Percentiles rank a stretch among this genome's conserved stretches.
Conservation (phyloP, 2,888 invertebrate genomes). For the Phasia obesa region DNA sequence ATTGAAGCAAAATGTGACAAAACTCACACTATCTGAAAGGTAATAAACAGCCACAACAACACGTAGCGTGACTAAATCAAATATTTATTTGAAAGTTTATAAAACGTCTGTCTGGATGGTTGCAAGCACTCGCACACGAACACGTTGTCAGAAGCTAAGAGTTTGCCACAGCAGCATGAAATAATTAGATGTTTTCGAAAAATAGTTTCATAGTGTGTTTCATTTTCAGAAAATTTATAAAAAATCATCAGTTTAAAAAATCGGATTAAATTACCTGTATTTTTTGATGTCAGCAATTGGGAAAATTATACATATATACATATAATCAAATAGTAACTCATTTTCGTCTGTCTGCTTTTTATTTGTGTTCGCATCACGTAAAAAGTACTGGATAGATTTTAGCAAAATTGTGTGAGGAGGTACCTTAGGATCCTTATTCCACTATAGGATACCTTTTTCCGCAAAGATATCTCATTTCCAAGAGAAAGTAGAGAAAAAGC, state of each 20-base stretch:
- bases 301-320: neutral
- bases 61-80: slow-evolving; percentile 46
- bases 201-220: neutral
- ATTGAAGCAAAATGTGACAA: slow-evolving; percentile 50
- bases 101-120: slow-evolving; percentile 19
- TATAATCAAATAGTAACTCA: too few species aligned
- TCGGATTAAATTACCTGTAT: slow-evolving; percentile 8
- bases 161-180: neutral
- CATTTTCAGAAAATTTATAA: neutral
- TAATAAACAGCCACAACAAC: slow-evolving; percentile 31
- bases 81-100: slow-evolving; percentile 50
- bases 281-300: neutral
- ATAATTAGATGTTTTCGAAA: neutral
- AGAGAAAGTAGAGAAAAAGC: too few species aligned
- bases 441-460: too few species aligned
- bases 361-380: too few species aligned
- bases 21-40: slow-evolving; percentile 55
- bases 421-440: too few species aligned
- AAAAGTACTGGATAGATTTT: too few species aligned
- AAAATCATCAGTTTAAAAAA: slow-evolving; percentile 25
- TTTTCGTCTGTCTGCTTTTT: too few species aligned
- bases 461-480: too few species aligned
- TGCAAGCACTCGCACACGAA: neutral
- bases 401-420: too few species aligned
- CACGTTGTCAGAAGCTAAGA: neutral